Evolutionary conservation across 2,888 invertebrate species (phyloP).

Genomic region (Timema cristinae): DNA sequence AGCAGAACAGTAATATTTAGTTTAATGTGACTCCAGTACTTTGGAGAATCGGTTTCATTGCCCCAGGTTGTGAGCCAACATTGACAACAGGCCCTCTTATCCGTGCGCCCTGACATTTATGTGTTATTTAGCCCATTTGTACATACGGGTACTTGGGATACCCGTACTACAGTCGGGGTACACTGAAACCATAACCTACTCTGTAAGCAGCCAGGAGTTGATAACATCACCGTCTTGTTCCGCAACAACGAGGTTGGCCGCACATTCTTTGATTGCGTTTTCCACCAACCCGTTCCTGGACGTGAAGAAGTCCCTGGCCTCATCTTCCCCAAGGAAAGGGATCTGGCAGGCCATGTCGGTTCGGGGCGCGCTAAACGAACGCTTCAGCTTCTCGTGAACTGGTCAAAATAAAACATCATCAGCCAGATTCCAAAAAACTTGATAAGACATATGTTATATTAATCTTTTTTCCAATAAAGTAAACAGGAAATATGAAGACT

Average conservation of each 20-base stretch:
- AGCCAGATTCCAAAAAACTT: background rate
- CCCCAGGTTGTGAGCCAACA: too few species aligned
- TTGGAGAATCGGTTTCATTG: too few species aligned
- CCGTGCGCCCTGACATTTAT: too few species aligned
- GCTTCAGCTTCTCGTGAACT: conserved; percentile 42
- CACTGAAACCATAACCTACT: conserved; percentile 54
- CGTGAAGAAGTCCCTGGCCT: conserved; percentile 66
- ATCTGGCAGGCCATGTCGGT: conserved; percentile 20
- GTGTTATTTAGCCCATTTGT: too few species aligned
- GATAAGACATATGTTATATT: too few species aligned
- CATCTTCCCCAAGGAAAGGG: conserved; percentile 47
- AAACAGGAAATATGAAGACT: too few species aligned
- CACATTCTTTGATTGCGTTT: conserved; percentile 66
- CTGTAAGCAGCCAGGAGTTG: conserved; percentile 76
- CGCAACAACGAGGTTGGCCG: conserved; percentile 58
- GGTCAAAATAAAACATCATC: conserved; percentile 26
- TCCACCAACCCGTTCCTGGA: conserved; percentile 71
- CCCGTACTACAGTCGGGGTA: background rate
- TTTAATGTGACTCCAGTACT: too few species aligned
- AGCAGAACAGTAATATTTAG: too few species aligned
- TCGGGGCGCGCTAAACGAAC: conserved; percentile 37
- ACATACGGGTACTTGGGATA: background rate
- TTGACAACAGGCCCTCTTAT: too few species aligned
- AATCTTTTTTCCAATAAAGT: too few species aligned
- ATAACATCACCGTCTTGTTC: conserved; percentile 65